Conservation (phyloP, 2,797 vertebrate genomes). For the Orientallactaga sibirica region DNA sequence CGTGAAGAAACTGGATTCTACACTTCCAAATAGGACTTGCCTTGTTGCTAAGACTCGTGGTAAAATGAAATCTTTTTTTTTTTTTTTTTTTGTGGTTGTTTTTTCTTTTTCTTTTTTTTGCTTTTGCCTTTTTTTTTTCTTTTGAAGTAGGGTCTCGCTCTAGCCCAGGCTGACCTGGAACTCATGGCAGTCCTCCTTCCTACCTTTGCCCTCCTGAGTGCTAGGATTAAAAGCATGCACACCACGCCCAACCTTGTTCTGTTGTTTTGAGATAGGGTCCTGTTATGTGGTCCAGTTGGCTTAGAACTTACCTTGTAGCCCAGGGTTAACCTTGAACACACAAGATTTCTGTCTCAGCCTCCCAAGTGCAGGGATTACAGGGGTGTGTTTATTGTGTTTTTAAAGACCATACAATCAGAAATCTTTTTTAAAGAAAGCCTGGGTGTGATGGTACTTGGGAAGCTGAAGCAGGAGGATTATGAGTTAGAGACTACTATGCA, state of each 20-base stretch:
- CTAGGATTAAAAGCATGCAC: too few relatives aligned
- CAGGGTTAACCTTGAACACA: background rate
- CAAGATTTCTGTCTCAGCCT: background rate
- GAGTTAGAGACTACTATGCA: background rate
- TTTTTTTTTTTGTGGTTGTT: background rate
- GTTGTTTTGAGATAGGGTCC: background rate
- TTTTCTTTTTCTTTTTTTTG: too few relatives aligned
- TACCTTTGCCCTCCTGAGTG: too few relatives aligned
- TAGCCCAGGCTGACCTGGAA: background rate
- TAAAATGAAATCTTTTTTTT: slow-evolving; percentile 2
- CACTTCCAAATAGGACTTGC: background rate
- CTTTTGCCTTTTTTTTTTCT: too few relatives aligned
- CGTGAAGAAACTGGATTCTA: background rate
- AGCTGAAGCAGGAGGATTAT: background rate
- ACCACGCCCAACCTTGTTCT: too few relatives aligned
- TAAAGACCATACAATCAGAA: slow-evolving; percentile 51
- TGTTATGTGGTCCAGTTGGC: background rate
- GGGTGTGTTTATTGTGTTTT: background rate
- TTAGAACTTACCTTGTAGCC: background rate
- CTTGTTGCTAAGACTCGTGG: background rate
- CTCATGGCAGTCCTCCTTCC: too few relatives aligned
- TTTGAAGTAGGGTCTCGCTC: background rate
- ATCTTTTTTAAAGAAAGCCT: background rate
- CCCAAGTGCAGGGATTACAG: background rate
- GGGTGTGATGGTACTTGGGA: background rate